These are phyloP conservation scores for Erythrolamprus reginae DNA, from an alignment of 2,113 vertebrate species.

Conservation along the genomic window DNA sequence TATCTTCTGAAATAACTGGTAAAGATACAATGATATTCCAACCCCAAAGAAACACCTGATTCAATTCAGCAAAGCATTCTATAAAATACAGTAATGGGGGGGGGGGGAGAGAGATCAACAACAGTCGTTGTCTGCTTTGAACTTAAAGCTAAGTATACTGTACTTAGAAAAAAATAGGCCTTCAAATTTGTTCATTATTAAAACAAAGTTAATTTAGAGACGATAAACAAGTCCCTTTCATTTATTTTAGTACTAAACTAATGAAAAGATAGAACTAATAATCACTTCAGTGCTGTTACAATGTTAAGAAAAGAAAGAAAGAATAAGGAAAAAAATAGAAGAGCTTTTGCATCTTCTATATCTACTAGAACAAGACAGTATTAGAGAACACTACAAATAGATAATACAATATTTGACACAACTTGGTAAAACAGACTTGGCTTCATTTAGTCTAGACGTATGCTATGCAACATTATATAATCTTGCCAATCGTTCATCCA, in stretches of 20 bases:
- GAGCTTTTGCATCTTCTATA: constrained; percentile 21
- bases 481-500: constrained; percentile 56
- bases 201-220: constrained; percentile 15
- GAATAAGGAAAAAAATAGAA: constrained; percentile 17
- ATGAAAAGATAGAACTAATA: constrained; percentile 11
- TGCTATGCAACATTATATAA: constrained; percentile 47
- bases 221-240: background rate
- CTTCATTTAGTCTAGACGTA: constrained; percentile 47
- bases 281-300: constrained; percentile 27
- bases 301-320: constrained; percentile 19
- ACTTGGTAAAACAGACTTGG: constrained; percentile 38
- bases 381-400: constrained; percentile 16
- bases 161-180: background rate
- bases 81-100: constrained; percentile 24
- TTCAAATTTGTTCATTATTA: background rate
- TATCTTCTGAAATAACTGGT: constrained; percentile 44
- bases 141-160: constrained; percentile 8
- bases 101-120: constrained; percentile 51
- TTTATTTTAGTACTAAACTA: constrained; percentile 24
- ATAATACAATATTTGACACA: constrained; percentile 34
- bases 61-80: constrained; percentile 42
- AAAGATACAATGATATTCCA: constrained; percentile 39
- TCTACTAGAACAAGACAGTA: constrained; percentile 38
- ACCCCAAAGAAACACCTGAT: constrained; percentile 56
- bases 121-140: constrained; percentile 22